A percentile compares a stretch with the other conserved stretches of the same genome.
These are phyloP conservation scores for Chaetodon trifasciatus DNA, from an alignment of 2,797 vertebrate species.

Conservation along the genomic window DNA sequence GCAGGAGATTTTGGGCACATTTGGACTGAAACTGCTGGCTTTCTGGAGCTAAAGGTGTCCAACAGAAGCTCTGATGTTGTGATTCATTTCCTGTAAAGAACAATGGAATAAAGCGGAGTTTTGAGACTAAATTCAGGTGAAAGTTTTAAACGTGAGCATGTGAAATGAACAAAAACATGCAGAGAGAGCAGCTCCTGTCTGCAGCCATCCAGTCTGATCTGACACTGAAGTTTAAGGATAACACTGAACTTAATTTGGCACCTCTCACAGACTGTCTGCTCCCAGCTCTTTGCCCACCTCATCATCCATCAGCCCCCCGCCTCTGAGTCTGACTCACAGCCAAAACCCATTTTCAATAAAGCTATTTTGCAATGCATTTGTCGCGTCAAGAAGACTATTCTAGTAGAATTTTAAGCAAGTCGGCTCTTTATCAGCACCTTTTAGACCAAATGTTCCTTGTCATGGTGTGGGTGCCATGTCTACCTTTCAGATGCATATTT, in stretches of 20 bases:
- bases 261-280: neutral
- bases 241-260: neutral
- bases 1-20: neutral
- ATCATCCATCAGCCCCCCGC: neutral
- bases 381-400: neutral
- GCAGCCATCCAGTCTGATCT: neutral
- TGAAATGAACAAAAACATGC: too few species aligned
- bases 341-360: constrained; percentile 3
- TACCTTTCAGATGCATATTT: neutral
- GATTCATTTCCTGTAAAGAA: neutral
- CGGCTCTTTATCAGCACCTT: neutral
- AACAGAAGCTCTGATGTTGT: neutral
- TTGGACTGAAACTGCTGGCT: neutral
- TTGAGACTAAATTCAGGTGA: neutral
- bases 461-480: neutral
- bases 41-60: neutral
- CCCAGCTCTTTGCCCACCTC: neutral
- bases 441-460: neutral
- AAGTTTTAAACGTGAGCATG: too few species aligned
- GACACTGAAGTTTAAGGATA: neutral
- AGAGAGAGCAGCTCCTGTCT: neutral
- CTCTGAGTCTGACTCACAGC: neutral
- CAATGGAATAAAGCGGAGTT: neutral
- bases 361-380: constrained; percentile 10
- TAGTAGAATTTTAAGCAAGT: neutral